These are phyloP conservation scores for Yponomeuta evonymella DNA, from an alignment of 2,888 invertebrate species.

Conservation along the genomic window DNA sequence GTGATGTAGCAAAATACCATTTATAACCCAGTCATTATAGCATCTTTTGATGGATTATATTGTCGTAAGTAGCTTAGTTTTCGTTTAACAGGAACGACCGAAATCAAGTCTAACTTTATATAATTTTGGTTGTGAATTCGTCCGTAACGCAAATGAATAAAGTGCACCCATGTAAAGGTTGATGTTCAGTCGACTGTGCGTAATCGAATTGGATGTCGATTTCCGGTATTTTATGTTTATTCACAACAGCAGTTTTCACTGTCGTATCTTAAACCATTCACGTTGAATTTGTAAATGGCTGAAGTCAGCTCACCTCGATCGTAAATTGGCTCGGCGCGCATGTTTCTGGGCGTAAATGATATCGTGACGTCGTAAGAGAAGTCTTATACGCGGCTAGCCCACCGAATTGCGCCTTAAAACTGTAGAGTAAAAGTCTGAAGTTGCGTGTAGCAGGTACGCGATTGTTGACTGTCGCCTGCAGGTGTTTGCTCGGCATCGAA, in stretches of 20 bases:
- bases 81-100: no score
- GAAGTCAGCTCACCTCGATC: slow-evolving; percentile 40
- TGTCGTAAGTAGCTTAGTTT: no score
- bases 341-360: slow-evolving; percentile 44
- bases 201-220: no score
- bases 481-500: slow-evolving; percentile 39
- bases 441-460: slow-evolving; percentile 17
- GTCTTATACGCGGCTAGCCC: neutral
- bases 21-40: no score
- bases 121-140: no score
- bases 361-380: slow-evolving; percentile 32
- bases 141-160: no score
- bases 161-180: no score
- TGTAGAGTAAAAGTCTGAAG: neutral
- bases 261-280: slow-evolving; percentile 34
- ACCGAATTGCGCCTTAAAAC: neutral
- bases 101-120: no score
- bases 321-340: slow-evolving; percentile 43
- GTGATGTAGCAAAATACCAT: no score
- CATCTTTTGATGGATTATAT: no score
- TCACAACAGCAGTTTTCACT: slow-evolving; percentile 5
- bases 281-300: slow-evolving; percentile 47
- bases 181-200: no score
- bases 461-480: slow-evolving; percentile 36
- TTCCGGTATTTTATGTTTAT: neutral